Conservation (phyloP, 2,888 invertebrate genomes). For the Nineta flava region DNA sequence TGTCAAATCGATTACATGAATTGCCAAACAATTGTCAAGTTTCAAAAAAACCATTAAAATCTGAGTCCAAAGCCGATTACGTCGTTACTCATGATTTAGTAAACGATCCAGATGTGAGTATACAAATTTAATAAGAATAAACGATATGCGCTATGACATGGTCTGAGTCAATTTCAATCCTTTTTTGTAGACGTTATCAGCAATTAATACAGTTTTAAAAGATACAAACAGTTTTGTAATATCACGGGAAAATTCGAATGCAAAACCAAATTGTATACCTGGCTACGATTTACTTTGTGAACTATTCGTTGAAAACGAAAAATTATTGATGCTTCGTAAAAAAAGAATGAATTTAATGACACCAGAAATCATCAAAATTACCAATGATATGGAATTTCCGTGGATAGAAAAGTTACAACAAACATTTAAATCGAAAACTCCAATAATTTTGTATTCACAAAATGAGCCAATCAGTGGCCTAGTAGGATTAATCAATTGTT, state of each 20-base stretch:
- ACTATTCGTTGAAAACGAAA: constrained; percentile 33
- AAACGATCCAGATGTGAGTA: constrained; percentile 29
- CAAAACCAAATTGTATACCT: constrained; percentile 27
- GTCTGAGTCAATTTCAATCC: not conserved
- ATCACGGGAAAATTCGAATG: constrained; percentile 36
- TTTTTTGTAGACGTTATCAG: constrained; percentile 24
- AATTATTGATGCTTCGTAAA: constrained; percentile 30
- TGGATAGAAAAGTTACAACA: constrained; percentile 35
- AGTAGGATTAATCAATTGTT: constrained; percentile 73
- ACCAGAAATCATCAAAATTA: constrained; percentile 31
- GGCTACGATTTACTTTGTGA: constrained; percentile 33
- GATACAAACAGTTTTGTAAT: constrained; percentile 38
- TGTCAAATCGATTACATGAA: constrained; percentile 33
- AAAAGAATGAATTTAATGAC: constrained; percentile 29
- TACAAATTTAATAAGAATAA: not conserved
- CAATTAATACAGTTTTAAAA: constrained; percentile 27
- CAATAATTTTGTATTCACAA: constrained; percentile 46
- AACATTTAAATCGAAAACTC: constrained; percentile 23
- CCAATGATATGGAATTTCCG: constrained; percentile 22
- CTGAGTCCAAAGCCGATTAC: constrained; percentile 18
- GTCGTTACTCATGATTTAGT: constrained; percentile 26
- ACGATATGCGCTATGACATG: not conserved
- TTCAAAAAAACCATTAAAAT: constrained; percentile 40
- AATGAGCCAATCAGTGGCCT: constrained; percentile 59
- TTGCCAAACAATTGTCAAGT: constrained; percentile 36